Percentiles rank a stretch among this genome's conserved stretches.
These are phyloP conservation scores for Eumerus sabulonum DNA, from an alignment of 2,888 invertebrate species.

Conservation along the genomic window DNA sequence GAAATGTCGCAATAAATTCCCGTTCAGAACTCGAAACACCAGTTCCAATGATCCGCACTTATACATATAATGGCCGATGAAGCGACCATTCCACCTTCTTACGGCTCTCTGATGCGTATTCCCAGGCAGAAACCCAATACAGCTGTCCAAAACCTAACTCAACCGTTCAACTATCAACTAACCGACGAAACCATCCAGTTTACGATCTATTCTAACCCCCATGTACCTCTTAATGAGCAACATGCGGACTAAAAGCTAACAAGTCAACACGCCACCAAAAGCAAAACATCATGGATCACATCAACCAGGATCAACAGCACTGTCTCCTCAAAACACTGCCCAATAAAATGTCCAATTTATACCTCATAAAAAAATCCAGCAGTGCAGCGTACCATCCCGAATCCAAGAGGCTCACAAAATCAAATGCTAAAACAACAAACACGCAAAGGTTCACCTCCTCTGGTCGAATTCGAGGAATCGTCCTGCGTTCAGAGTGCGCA, in stretches of 20 bases:
- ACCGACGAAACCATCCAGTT: conserved; percentile 23
- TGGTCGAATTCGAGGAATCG: conserved; percentile 2
- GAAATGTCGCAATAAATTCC: no score
- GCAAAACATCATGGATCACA: conserved; percentile 10
- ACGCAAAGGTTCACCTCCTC: conserved; percentile 18
- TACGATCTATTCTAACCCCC: conserved; percentile 14
- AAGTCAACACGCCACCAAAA: conserved; percentile 27
- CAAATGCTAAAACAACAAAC: conserved; percentile 44
- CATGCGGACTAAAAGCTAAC: conserved; percentile 49
- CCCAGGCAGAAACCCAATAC: no score
- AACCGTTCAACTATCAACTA: no score
- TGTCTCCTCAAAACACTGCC: conserved; percentile 51
- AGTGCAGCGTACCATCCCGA: conserved; percentile 32
- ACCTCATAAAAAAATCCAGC: conserved; percentile 58
- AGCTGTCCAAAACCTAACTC: no score
- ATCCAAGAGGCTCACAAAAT: conserved; percentile 35
- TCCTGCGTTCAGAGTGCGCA: conserved; percentile 24
- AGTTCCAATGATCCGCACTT: no score
- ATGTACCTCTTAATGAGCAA: conserved; percentile 54
- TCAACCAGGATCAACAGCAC: conserved; percentile 25
- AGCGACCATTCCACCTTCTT: no score
- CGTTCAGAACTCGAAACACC: no score
- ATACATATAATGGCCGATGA: no score
- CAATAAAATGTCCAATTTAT: conserved; percentile 67
- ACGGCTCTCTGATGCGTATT: no score